Conservation (phyloP, 2,797 vertebrate genomes). For the Aulostomus chinensis region DNA sequence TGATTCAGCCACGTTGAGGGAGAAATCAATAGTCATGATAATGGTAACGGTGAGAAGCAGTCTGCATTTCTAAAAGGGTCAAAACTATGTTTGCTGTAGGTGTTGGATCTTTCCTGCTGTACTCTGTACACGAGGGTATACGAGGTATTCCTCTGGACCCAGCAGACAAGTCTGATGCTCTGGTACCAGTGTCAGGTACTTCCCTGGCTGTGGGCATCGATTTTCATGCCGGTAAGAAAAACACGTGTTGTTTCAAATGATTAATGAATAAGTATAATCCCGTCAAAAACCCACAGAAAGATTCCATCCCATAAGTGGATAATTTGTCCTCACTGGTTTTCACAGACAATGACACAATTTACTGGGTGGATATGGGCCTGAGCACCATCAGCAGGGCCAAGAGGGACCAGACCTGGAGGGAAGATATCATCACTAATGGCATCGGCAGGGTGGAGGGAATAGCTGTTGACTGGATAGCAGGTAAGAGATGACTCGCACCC, state of each 20-base stretch:
- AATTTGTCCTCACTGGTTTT: too few species aligned
- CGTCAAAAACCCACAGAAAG: too few species aligned
- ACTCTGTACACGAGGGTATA: conserved; percentile 96
- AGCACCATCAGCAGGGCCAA: conserved; percentile 94
- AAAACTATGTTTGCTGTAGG: conserved; percentile 72
- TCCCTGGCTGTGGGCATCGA: conserved; percentile 95
- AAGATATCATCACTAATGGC: conserved; percentile 91
- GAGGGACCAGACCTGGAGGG: conserved; percentile 96
- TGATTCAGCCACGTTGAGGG: too few species aligned
- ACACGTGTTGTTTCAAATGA: too few species aligned
- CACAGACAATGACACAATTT: conserved; percentile 93
- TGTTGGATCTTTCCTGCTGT: conserved; percentile 95
- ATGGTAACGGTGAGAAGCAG: too few species aligned
- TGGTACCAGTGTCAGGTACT: conserved; percentile 93
- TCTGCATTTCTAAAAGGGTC: background rate
- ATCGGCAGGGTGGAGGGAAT: conserved; percentile 95
- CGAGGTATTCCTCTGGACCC: conserved; percentile 95
- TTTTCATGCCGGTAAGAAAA: conserved; percentile 89
- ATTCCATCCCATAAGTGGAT: too few species aligned
- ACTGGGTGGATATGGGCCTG: conserved; percentile 97
- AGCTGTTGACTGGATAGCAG: conserved; percentile 96
- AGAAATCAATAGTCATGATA: too few species aligned
- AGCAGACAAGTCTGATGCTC: conserved; percentile 92
- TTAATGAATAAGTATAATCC: too few species aligned
- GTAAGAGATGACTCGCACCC: conserved; percentile 66